Evolutionary conservation across 2,113 vertebrate species (phyloP).

Genomic region (Orycteropus afer): DNA sequence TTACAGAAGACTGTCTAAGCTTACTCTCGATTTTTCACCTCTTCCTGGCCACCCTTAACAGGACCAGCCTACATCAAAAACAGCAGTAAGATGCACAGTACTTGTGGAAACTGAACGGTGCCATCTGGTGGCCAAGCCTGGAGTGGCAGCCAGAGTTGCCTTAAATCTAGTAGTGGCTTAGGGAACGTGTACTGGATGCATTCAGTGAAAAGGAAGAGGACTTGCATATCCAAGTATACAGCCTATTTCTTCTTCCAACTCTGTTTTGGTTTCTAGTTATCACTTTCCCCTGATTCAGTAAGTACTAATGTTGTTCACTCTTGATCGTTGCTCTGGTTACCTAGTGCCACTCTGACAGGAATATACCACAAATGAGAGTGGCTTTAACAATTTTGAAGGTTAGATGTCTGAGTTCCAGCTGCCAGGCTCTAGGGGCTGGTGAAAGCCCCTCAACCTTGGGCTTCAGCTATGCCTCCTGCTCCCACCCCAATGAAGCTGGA

Average conservation of each 20-base stretch:
- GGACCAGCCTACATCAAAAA: no score
- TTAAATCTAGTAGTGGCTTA: neutral
- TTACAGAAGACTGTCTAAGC: neutral
- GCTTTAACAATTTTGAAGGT: no score
- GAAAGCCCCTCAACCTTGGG: no score
- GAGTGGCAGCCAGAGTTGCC: neutral
- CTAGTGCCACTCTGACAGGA: no score
- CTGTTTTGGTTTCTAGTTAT: neutral
- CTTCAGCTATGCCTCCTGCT: no score
- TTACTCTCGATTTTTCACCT: neutral
- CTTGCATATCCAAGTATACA: accelerated
- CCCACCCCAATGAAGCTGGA: no score
- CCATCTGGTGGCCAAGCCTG: neutral
- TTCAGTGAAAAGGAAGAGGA: neutral
- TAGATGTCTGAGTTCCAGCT: no score
- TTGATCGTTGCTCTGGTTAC: no score
- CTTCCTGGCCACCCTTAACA: neutral
- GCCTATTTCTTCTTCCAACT: neutral
- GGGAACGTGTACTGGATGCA: neutral
- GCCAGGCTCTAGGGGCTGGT: no score
- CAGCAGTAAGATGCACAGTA: no score
- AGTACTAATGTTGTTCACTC: neutral
- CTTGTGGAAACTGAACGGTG: neutral
- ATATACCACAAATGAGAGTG: no score
- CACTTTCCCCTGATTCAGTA: neutral